Evolutionary conservation across 2,797 vertebrate species (phyloP).

Genomic region (Pagetopsis macropterus): DNA sequence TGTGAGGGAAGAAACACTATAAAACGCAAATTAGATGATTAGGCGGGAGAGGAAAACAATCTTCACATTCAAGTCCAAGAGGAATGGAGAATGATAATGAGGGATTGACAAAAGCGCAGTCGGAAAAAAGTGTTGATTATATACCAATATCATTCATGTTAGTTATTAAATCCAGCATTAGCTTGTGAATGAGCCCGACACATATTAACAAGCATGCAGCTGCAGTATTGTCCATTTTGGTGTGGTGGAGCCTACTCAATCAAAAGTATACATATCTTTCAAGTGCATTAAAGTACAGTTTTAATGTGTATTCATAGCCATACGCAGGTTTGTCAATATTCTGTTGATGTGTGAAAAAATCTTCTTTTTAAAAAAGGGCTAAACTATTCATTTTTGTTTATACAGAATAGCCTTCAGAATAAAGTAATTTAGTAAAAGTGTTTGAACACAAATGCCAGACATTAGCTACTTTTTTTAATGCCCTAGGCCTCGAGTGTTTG

Average conservation of each 20-base stretch:
- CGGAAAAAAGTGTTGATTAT: conserved; percentile 44
- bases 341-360: conserved; percentile 15
- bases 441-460: conserved; percentile 22
- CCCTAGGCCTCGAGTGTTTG: neutral
- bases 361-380: conserved; percentile 3
- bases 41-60: conserved; percentile 64
- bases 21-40: conserved; percentile 73
- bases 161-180: conserved; percentile 43
- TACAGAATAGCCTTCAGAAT: conserved; percentile 8
- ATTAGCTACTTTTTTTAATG: conserved; percentile 17
- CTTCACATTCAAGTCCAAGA: conserved; percentile 70
- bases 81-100: conserved; percentile 65
- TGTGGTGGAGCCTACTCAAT: neutral
- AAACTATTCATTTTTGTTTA: neutral
- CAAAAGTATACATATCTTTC: conserved; percentile 1
- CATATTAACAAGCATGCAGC: conserved; percentile 12
- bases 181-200: conserved; percentile 30
- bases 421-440: neutral
- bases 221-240: conserved; percentile 2
- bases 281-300: conserved; percentile 26
- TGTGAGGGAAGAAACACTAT: conserved; percentile 56
- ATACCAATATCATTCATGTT: conserved; percentile 39
- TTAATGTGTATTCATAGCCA: conserved; percentile 18
- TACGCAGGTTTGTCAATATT: conserved; percentile 11
- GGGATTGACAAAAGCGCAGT: conserved; percentile 51